Base-by-base conservation (phyloP, 2,888 invertebrate genomes). In the Apocheima hispidaria region DNA sequence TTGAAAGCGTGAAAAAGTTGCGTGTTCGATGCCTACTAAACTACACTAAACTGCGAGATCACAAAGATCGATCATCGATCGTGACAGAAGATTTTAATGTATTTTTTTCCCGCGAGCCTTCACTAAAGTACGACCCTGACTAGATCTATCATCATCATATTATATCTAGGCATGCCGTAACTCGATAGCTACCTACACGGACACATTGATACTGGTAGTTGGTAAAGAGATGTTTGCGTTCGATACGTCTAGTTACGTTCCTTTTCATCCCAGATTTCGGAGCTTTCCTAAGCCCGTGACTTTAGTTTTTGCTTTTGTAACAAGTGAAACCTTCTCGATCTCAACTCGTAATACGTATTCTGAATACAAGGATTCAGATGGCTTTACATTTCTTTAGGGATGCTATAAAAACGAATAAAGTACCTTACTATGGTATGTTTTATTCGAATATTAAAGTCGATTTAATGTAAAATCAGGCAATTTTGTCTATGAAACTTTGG, bases 171-270 rank as follows among this genome's bases (percentile, higher is more conserved):
- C 7, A 7, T 14, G 23, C 10, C n/a, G 43, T 3, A 10, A 18
- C 10, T 38, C 16, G 12, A 41, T 41, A 21, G 12, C 21, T 21
- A 74, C 71, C 71, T 74, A 64, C 70, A 72, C 75, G 71, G 73
- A 74, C 72, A 73, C 71, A 76, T 78, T 81, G 79, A 82, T 76
- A 69, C 77, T 69, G 72, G 77, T 75, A 77, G 72, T 77, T 70
- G 73, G 76, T 66, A 70, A 73, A 74, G 64, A 66, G 64, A 71
- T 73, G 57, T 69, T 67, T 66, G 54, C 63, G 67, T 71, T 72
- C 65, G 69, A 79, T 74, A 71, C 72, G 72, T 74, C 71, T 75
- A 75, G 72, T 77, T 73, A 70, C 72, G 72, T 70, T 69, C 56
- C 65, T 64, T 70, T 78, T 68, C 69, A 65, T 65, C 64, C 69